Percentiles rank a stretch among this genome's conserved stretches.
phyloP scores from a whole-genome alignment of 2,113 vertebrate genomes.

The Bos javanicus region DNA sequence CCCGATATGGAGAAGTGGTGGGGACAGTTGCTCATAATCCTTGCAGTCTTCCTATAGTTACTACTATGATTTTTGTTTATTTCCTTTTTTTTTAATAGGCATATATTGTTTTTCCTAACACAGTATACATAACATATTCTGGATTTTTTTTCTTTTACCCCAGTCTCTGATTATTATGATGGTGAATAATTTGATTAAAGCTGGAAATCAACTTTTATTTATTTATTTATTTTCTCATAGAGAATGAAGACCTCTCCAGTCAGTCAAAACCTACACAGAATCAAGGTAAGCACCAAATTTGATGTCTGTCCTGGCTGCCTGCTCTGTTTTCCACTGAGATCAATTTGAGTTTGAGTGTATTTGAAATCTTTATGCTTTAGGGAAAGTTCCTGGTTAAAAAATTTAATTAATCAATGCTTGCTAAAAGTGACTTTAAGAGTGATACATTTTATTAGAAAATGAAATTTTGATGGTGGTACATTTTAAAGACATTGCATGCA shows the following conservation, averaged over 20 bases:
- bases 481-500: neutral
- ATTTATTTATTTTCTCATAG: constrained; percentile 74
- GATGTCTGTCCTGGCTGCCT: neutral
- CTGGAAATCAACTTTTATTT: constrained; percentile 53
- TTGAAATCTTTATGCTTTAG: neutral
- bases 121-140: neutral
- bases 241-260: constrained; percentile 82
- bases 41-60: neutral
- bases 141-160: neutral
- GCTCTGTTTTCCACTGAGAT: neutral
- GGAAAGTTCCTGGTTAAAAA: neutral
- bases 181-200: constrained; percentile 33
- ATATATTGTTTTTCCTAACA: neutral
- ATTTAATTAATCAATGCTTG: neutral
- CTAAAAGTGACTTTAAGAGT: neutral
- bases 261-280: constrained; percentile 81
- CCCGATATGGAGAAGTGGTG: neutral
- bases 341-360: neutral
- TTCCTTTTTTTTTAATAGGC: neutral
- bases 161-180: neutral
- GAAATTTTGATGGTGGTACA: neutral
- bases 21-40: neutral
- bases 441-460: neutral
- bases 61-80: neutral
- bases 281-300: constrained; percentile 80